Base-by-base conservation (phyloP, 1,140 invertebrate species). In the Protaetia brevitarsis region DNA sequence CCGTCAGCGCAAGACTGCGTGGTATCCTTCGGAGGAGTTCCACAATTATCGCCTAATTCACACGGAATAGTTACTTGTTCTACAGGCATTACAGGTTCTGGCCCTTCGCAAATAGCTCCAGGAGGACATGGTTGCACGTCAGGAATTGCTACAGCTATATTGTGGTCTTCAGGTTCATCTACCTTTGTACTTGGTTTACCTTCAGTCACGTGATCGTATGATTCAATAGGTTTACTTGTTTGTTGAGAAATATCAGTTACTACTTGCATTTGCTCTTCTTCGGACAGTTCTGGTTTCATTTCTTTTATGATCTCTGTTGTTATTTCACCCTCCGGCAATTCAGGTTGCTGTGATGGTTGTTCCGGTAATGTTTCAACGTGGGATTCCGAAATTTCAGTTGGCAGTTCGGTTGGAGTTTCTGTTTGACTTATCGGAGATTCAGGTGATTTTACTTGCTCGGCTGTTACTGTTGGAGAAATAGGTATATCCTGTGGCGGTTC, bases 171-270 rank as follows among this genome's bases (percentile, higher is more conserved):
- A 27, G 60, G 34, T 64, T 37, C 13, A 4, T 41, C 28, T 37
- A 30, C 63, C 10, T 13, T 65, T 37, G n/a, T 51, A 30, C 58
- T 68, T 37, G 34, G 16, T 57, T 10, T 61, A 27, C 16, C 41
- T 71, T 61, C 34, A 1, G 62, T 36, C 7, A 64, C 63, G 10
- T 64, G 31, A n/a, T 67, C 66, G 30, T 31, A 34, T 13, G 68
- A 36, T 23, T 58, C 27, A 13, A 64, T 57, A 29, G 63, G 63
- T 64, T 64, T 57, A 29, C 31, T 36, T 36, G 60, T 62, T 16
- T 29, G 60, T 16, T 62, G 60, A 10, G 60, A 31, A 2, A 31
- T 36, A 21, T 62, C 60, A 1, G 60, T 62, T 19, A 34, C 26
- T 19, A 64, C 31, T 11, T 51, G 27, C 63, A 62, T 29, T 36